Evolutionary conservation across 2,113 vertebrate genomes (phyloP), one percentile per base, ranked within the genome.

Genomic region (Campylomormyrus numenius): DNA sequence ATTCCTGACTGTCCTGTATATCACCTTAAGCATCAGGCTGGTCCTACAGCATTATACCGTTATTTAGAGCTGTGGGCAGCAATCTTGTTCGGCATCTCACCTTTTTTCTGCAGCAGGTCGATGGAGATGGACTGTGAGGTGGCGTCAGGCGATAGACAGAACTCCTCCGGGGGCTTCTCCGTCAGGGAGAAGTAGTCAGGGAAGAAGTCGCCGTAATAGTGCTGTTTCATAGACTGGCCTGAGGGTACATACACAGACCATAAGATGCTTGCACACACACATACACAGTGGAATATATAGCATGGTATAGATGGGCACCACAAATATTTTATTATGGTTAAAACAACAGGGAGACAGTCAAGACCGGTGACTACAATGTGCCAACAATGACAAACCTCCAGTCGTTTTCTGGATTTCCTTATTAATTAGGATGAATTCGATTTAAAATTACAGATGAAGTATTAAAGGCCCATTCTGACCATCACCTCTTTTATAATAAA

Each of bases 121-220:
- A 99, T 96, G 87, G 97, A 97, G 92, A 98, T 93, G 58, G 97
- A 95, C 89, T 97, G 97, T 0, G 96, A 95, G 92, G 92, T 97
- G 56, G 97, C 96, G 19, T 99, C 98, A 0, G 98, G 98, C 3
- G 98, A 99, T 8, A 99, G 96, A 91, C 98, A 99, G 94, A 99
- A 99, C 94, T 99, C 98, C 49, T 98, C 97, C 0, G 98, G 98
- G 0, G 98, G 98, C 50, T 96, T 98, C 95, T 99, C 98, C 0
- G 97, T 96, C 94, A 99, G 93, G 0, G 98, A 99, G 94, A 99
- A 98, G 92, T 98, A 98, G 91, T 99, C 98, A 0, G 97, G 97
- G 93, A 98, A 45, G 49, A 87, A 97, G 92, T 99, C 98, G 45
- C 95, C 96, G 94, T 95, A 97, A 93, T 95, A 97, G 92, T 96